Evolutionary conservation across 2,113 vertebrate genomes (phyloP).

Genomic region (Chelonoidis abingdonii): DNA sequence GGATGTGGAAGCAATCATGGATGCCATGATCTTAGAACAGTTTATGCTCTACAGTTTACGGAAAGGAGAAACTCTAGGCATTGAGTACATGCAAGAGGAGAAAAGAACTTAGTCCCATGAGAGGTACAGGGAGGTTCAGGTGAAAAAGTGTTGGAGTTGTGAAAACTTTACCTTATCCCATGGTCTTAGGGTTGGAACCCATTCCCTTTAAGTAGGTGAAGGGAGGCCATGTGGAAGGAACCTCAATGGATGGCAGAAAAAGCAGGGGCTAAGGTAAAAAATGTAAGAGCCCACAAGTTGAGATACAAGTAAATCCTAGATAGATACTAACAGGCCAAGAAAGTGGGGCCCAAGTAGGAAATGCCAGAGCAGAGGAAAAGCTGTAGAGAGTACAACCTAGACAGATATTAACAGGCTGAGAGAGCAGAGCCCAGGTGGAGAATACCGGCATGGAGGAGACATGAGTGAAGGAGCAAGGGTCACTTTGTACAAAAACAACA

Average conservation of each 20-base stretch:
- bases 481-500: background rate
- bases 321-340: background rate
- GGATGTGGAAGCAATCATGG: background rate
- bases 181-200: background rate
- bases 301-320: background rate
- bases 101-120: background rate
- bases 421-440: background rate
- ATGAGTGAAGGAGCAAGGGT: background rate
- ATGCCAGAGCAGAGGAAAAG: background rate
- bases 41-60: background rate
- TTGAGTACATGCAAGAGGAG: background rate
- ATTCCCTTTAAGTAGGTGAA: background rate
- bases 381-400: background rate
- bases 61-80: background rate
- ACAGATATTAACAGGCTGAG: background rate
- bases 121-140: background rate
- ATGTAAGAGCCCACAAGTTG: background rate
- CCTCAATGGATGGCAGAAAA: background rate
- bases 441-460: background rate
- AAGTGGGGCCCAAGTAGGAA: background rate
- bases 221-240: background rate
- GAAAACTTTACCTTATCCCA: background rate
- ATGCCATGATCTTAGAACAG: background rate
- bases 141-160: background rate
- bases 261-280: background rate